A percentile compares a stretch with the other conserved stretches of the same genome.
These are phyloP conservation scores for Pongo abelii DNA, from an alignment of 2,113 vertebrate genomes.

Conservation along the genomic window DNA sequence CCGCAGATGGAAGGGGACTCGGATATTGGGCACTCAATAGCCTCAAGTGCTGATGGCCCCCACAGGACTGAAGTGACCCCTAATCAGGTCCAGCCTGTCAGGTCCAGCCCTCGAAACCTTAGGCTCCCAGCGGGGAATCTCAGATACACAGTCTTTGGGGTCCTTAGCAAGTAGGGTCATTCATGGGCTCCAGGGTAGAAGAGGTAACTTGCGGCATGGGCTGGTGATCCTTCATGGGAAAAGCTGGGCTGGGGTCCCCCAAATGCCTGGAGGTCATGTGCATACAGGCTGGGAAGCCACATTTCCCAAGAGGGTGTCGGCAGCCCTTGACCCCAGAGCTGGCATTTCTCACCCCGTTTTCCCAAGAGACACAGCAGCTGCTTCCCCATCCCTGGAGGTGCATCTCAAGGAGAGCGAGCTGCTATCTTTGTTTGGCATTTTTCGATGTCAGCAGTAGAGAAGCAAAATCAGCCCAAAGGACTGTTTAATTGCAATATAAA, in stretches of 20 bases:
- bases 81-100: background rate
- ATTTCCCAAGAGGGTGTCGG: background rate
- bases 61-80: background rate
- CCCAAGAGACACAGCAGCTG: accelerated
- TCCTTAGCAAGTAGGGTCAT: background rate
- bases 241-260: background rate
- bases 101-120: background rate
- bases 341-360: background rate
- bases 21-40: background rate
- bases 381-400: background rate
- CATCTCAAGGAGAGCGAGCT: slow-evolving; percentile 12
- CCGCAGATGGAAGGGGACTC: background rate
- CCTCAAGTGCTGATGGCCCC: background rate
- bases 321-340: background rate
- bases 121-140: accelerated
- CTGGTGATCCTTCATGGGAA: background rate
- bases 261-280: background rate
- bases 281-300: background rate
- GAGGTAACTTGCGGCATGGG: too few relatives aligned
- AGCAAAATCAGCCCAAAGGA: slow-evolving; percentile 67
- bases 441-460: slow-evolving; percentile 73
- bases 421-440: slow-evolving; percentile 66
- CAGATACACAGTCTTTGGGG: background rate
- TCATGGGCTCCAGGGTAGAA: background rate
- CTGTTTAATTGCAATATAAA: slow-evolving; percentile 73